Percentiles rank a stretch among this genome's conserved stretches.
Conservation (phyloP, 30 jellyfish, hydroid and myxozoan genomes). For the Aurelia aurita complex sp. Pacific region DNA sequence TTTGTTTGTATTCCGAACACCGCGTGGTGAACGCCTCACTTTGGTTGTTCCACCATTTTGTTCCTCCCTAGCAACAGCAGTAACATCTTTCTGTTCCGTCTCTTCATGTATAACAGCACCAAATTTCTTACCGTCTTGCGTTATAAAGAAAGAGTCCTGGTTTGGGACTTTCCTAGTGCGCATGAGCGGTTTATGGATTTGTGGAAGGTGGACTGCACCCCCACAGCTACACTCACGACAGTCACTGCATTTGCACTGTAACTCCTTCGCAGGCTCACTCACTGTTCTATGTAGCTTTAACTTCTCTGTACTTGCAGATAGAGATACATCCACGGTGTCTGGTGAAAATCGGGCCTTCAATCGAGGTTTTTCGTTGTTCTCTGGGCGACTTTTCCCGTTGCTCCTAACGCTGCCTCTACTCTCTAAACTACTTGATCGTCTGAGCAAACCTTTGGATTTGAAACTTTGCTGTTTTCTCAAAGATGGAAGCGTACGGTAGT, state of each 20-base stretch:
- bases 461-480: constrained; percentile 38
- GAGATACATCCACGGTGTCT: neutral
- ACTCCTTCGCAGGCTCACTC: neutral
- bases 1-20: constrained; percentile 3
- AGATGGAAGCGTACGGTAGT: constrained; percentile 28
- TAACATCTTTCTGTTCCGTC: neutral
- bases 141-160: constrained; percentile 32
- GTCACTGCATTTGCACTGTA: constrained; percentile 28
- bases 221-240: constrained; percentile 36
- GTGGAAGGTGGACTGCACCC: constrained; percentile 32
- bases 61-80: neutral
- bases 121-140: constrained; percentile 17
- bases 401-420: constrained; percentile 17
- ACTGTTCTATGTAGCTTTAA: neutral
- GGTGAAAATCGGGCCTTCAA: neutral
- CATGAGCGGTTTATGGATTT: constrained; percentile 3
- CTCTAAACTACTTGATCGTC: constrained; percentile 56
- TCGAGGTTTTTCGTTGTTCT: neutral
- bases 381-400: neutral
- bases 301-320: neutral
- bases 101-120: constrained; percentile 15
- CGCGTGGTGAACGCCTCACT: constrained; percentile 1
- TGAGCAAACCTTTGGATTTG: constrained; percentile 8
- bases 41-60: neutral
- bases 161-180: neutral